These are phyloP conservation scores for Caracal caracal DNA, from an alignment of 2,113 vertebrate species.

Conservation along the genomic window DNA sequence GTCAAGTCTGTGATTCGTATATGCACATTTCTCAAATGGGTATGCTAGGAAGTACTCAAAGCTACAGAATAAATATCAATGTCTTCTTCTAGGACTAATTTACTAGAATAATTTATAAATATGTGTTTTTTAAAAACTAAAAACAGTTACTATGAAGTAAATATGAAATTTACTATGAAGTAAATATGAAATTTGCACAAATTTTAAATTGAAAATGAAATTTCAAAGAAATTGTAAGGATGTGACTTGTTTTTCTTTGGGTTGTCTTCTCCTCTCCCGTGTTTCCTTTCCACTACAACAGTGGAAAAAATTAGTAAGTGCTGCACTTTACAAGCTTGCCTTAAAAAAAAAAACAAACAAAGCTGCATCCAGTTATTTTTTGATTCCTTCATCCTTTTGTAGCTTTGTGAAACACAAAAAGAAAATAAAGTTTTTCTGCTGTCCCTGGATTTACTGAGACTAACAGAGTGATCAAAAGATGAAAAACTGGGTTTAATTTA, in stretches of 20 bases:
- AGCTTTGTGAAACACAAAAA: conserved; percentile 25
- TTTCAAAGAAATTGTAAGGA: conserved; percentile 35
- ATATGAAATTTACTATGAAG: not conserved
- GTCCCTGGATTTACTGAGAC: not conserved
- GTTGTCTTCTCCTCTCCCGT: not conserved
- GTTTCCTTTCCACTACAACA: not conserved
- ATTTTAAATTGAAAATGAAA: conserved; percentile 42
- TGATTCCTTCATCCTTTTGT: not conserved
- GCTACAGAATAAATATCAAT: not conserved
- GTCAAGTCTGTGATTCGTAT: not conserved
- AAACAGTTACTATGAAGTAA: not conserved
- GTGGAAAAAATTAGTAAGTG: not conserved
- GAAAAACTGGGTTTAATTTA: not conserved
- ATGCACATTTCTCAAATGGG: conserved; percentile 4
- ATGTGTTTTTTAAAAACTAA: not conserved
- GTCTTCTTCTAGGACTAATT: not conserved
- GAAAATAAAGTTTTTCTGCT: not conserved
- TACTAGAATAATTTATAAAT: conserved; percentile 19
- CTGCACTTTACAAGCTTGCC: not conserved
- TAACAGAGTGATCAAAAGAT: not conserved
- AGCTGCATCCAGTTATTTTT: not conserved
- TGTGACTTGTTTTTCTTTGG: not conserved
- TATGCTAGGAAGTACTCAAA: not conserved
- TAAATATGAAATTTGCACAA: not conserved
- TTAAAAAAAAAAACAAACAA: not conserved